Conservation (phyloP, 2,888 invertebrate genomes). For the Gymnocheta viridis region DNA sequence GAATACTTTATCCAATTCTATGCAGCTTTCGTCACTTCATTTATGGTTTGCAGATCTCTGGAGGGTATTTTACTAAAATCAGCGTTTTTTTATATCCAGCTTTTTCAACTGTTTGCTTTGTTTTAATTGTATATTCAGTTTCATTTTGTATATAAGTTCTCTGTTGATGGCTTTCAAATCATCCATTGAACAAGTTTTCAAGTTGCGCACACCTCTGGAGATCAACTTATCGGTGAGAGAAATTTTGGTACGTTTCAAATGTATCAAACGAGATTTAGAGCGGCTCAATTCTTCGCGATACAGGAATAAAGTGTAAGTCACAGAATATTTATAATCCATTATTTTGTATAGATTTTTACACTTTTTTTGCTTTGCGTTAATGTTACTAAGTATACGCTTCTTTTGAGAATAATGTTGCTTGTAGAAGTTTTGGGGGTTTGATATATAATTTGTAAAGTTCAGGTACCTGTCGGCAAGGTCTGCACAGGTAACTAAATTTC, state of each 20-base stretch:
- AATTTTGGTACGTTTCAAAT: conserved; percentile 74
- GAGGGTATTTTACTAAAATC: not conserved
- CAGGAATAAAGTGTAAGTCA: conserved; percentile 74
- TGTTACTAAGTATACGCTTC: too few relatives aligned
- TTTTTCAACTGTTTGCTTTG: conserved; percentile 20
- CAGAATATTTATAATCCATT: conserved; percentile 39
- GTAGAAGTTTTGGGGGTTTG: too few relatives aligned
- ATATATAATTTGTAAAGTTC: too few relatives aligned
- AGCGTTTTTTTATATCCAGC: not conserved
- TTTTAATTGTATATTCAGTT: conserved; percentile 66
- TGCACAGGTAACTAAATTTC: too few relatives aligned
- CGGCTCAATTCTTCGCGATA: conserved; percentile 75
- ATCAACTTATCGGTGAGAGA: conserved; percentile 75
- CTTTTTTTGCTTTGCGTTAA: too few relatives aligned
- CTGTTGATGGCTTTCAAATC: conserved; percentile 75
- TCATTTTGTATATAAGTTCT: conserved; percentile 74
- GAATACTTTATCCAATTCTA: too few relatives aligned
- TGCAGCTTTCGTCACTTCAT: too few relatives aligned
- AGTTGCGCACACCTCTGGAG: conserved; percentile 72
- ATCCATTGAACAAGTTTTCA: conserved; percentile 73
- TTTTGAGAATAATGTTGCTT: too few relatives aligned
- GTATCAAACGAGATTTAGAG: conserved; percentile 71
- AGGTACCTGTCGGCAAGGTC: too few relatives aligned
- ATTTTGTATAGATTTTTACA: too few relatives aligned
- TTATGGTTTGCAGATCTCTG: not conserved